Percentiles rank a stretch among this genome's conserved stretches.
phyloP scores from a whole-genome alignment of 2,797 vertebrate genomes.

The Otolemur crassicaudatus region DNA sequence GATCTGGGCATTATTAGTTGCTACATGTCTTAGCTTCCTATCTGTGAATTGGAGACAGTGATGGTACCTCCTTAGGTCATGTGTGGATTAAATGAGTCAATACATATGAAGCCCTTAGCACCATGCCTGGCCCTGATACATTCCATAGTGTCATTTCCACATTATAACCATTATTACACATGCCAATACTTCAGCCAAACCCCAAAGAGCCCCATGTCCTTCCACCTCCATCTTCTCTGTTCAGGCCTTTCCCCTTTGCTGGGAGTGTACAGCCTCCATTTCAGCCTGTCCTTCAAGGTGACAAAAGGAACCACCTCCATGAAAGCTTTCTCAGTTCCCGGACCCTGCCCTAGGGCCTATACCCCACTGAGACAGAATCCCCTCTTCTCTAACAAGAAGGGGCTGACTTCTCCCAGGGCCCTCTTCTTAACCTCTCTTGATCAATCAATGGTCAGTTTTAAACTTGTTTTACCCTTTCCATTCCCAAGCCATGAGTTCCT shows the following conservation, averaged over 20 bases:
- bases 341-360: not conserved
- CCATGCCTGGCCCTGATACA: not conserved
- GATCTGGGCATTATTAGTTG: not conserved
- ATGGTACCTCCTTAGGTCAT: not conserved
- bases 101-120: not conserved
- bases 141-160: not conserved
- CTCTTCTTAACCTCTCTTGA: not conserved
- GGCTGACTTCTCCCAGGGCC: not conserved
- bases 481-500: not conserved
- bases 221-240: not conserved
- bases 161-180: not conserved
- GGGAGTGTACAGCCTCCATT: not conserved
- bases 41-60: constrained; percentile 7
- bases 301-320: not conserved
- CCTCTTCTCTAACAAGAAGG: not conserved
- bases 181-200: not conserved
- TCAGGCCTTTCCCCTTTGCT: not conserved
- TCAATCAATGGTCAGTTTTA: not conserved
- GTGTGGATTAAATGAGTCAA: not conserved
- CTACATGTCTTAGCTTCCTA: constrained; percentile 28
- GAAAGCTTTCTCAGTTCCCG: not conserved
- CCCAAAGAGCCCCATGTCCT: not conserved
- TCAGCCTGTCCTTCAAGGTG: constrained; percentile 8
- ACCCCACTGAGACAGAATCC: not conserved
- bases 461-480: not conserved